phyloP scores from a whole-genome alignment of 1,140 invertebrate species.

The Lucilia sericata region DNA sequence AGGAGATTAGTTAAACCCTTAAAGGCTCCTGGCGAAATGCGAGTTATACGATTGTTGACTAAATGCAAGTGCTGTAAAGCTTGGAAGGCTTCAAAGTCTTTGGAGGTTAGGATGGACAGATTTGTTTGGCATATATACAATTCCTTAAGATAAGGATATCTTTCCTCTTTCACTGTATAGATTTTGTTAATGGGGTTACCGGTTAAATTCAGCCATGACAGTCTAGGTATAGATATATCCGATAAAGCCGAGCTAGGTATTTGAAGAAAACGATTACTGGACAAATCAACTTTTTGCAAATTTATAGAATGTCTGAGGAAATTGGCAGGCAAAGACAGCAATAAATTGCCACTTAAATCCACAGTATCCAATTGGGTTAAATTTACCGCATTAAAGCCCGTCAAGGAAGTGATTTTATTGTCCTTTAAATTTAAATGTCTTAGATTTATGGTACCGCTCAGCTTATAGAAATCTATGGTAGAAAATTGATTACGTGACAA shows the following conservation, averaged over 20 bases:
- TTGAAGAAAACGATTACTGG: slow-evolving; percentile 83
- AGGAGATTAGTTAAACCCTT: slow-evolving; percentile 79
- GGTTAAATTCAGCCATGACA: slow-evolving; percentile 84
- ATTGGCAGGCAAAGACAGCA: slow-evolving; percentile 83
- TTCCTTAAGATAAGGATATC: slow-evolving; percentile 78
- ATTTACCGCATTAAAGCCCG: slow-evolving; percentile 81
- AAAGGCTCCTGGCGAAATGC: slow-evolving; percentile 88
- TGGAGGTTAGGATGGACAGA: slow-evolving; percentile 85
- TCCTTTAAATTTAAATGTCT: slow-evolving; percentile 78
- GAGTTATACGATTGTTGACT: slow-evolving; percentile 79
- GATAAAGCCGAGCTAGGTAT: slow-evolving; percentile 85
- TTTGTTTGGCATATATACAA: slow-evolving; percentile 86
- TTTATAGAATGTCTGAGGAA: slow-evolving; percentile 81
- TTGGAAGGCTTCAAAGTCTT: slow-evolving; percentile 89
- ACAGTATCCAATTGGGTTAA: slow-evolving; percentile 78
- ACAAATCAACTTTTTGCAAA: slow-evolving; percentile 81
- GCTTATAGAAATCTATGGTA: slow-evolving; percentile 80
- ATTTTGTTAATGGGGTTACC: slow-evolving; percentile 82
- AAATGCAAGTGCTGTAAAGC: slow-evolving; percentile 81
- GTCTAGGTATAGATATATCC: slow-evolving; percentile 77
- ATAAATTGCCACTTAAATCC: slow-evolving; percentile 80
- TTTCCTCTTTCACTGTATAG: slow-evolving; percentile 65
- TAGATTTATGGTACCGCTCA: slow-evolving; percentile 79
- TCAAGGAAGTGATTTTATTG: slow-evolving; percentile 81
- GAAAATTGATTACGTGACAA: slow-evolving; percentile 79